A percentile compares a stretch with the other conserved stretches of the same genome.
Conservation (phyloP, 2,797 vertebrate species). For the Mastacembelus armatus region DNA sequence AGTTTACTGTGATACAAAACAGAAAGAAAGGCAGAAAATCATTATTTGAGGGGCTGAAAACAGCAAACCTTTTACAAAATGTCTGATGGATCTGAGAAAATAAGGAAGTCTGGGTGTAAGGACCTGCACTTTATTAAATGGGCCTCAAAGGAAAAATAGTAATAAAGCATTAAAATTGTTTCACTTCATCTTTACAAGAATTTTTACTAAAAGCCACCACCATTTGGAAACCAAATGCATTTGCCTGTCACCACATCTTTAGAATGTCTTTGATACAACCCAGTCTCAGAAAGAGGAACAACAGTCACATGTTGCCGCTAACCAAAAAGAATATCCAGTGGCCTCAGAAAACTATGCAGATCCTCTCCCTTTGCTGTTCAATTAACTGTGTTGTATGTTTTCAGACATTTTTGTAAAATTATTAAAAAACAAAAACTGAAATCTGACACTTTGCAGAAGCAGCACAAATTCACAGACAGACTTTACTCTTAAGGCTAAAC, state of each 20-base stretch:
- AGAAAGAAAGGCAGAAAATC: no score
- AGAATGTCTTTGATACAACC: neutral
- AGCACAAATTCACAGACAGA: no score
- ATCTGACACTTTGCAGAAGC: no score
- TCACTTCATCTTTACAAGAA: neutral
- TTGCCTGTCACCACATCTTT: neutral
- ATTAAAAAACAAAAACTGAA: no score
- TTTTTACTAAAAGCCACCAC: neutral
- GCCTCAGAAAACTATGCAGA: neutral
- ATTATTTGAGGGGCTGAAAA: no score
- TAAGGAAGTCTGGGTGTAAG: neutral
- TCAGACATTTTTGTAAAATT: no score
- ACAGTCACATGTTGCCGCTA: constrained; percentile 22
- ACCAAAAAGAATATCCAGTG: neutral
- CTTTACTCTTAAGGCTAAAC: no score
- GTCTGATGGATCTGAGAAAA: neutral
- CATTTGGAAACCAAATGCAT: neutral
- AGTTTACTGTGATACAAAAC: neutral
- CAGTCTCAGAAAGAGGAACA: constrained; percentile 25
- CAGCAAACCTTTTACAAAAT: no score
- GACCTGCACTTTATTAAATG: neutral
- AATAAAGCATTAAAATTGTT: neutral
- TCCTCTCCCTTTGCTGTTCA: no score
- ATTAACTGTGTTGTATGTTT: no score
- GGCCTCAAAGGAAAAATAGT: neutral